Evolutionary conservation across 2,888 invertebrate genomes (phyloP), one percentile per base, ranked within the genome.

Genomic region (Melinaea marsaeus): DNA sequence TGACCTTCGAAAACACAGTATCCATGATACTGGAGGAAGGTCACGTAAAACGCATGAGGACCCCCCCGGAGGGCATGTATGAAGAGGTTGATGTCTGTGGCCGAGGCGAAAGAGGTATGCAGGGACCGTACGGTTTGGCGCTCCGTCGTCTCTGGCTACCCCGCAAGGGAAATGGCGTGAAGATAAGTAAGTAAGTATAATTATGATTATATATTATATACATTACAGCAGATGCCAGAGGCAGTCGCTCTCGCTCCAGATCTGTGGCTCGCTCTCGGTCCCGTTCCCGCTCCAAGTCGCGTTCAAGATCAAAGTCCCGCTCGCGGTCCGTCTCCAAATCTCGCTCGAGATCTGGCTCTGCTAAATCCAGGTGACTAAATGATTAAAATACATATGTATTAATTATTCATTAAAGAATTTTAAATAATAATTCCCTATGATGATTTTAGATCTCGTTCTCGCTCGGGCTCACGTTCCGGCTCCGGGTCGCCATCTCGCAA

Each of bases 401-500:
- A 7, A 5, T 9, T 6, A 7, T 11, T 51, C 7, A 32, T 32
- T 22, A 3, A 32, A 32, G 2, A 32, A 32, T 51, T 4, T 48
- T 13, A 22, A 45, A 13, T 35, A 6, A 37, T 37, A 37, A 4
- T 35, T 9, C 11, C 56, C 6, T 22, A 34, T 60, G n/a, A 55
- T 54, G 57, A 72, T 47, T 71, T 69, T 66, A 70, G 80, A 61
- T 80, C 84, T 2, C 76, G 79, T 0, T 76, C 70, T 7, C 69
- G 83, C 2, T 77, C 71, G 2, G 57, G 83, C 63, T 77, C 83
- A 0, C 71, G 79, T 11, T 80, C 82, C 13, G 76, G 83, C 5
- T 80, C 81, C n/a, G 76, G 76, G 9, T 78, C 78, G 9, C 83
- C 83, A 0, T 75, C 82, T 66, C 75, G 81, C 67, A 74, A 76